Base-by-base conservation (phyloP, 2,797 vertebrate species). In the Diplodus puntazzo region DNA sequence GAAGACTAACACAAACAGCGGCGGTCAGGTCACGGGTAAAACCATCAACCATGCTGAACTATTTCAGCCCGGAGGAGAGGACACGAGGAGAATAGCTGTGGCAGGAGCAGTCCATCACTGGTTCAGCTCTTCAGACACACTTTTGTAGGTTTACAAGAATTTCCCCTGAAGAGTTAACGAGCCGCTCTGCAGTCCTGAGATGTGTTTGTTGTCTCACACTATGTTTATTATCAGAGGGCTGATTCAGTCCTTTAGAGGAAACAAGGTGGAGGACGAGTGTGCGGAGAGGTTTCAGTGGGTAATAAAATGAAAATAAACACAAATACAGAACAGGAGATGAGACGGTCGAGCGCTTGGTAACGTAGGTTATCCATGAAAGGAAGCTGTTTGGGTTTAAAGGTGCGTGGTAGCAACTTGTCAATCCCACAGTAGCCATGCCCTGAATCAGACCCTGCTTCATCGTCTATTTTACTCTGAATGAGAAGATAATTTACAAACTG, bases 1-100 rank as follows among this genome's bases (percentile, higher is more conserved):
- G 73, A 90, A 84, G 69, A 75, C 58, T 70, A 88, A 90, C 82
- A 85, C 69, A 82, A 83, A 76, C 82, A 85, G 1, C 3, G 58
- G 83, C 16, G 79, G 88, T 88, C 81, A 72, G 78, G 39, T 72
- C 43, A 46, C 4, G 46, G 79, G 64, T 76, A 69, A 72, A 89
- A 87, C 85, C 77, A 73, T 72, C 20, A 59, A 78, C 66, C 80
- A 63, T 54, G 23, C 48, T 53, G 52, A 69, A 57, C 34, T 42
- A 30, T 65, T 83, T 70, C 7, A 71, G 68, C n/a, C 25, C 39
- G 64, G 45, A 62, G 60, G 54, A 81, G 55, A 63, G 11, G 42
- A 68, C 3, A 21, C 61, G 52, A 69, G 14, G 34, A 48, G 45
- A 67, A 54, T 4, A 52, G 23, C 42, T 46, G 39, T 6, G 17